Evolutionary conservation across 64 coral and sea anemone species (phyloP).

Genomic region (Porites lutea): DNA sequence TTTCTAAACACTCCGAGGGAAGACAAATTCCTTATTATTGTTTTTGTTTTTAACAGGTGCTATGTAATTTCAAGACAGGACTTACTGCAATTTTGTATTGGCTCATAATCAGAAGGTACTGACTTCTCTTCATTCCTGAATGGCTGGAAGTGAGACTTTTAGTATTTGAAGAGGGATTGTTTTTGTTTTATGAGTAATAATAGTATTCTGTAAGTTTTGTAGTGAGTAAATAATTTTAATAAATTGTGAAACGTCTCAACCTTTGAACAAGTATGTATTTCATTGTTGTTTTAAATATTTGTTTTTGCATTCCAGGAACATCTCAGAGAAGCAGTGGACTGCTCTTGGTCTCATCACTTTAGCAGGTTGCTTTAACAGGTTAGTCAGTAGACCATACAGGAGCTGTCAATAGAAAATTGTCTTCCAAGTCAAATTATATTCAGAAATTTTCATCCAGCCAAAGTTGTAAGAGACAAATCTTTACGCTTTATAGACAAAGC

Average conservation of each 20-base stretch:
- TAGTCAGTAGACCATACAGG: background rate
- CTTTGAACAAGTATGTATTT: too few relatives aligned
- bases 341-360: slow-evolving; percentile 58
- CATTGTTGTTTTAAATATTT: background rate
- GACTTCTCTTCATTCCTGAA: too few relatives aligned
- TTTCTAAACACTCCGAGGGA: background rate
- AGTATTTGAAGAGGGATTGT: too few relatives aligned
- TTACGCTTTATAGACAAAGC: too few relatives aligned
- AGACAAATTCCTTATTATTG: background rate
- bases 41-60: slow-evolving; percentile 63
- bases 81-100: slow-evolving; percentile 81
- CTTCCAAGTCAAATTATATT: too few relatives aligned
- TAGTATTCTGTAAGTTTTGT: too few relatives aligned
- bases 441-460: too few relatives aligned
- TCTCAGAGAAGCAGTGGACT: slow-evolving; percentile 60
- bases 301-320: slow-evolving; percentile 23
- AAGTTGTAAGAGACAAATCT: too few relatives aligned
- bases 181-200: too few relatives aligned
- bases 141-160: too few relatives aligned
- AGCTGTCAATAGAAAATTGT: background rate
- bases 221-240: too few relatives aligned
- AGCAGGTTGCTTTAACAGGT: slow-evolving; percentile 68
- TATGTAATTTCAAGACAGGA: slow-evolving; percentile 90
- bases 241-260: too few relatives aligned
- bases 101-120: slow-evolving; percentile 83